A percentile compares a stretch with the other conserved stretches of the same genome.
Evolutionary conservation across 37 sponge, comb jelly and placozoan species (phyloP).

Genomic region (Aplysina aerophoba): DNA sequence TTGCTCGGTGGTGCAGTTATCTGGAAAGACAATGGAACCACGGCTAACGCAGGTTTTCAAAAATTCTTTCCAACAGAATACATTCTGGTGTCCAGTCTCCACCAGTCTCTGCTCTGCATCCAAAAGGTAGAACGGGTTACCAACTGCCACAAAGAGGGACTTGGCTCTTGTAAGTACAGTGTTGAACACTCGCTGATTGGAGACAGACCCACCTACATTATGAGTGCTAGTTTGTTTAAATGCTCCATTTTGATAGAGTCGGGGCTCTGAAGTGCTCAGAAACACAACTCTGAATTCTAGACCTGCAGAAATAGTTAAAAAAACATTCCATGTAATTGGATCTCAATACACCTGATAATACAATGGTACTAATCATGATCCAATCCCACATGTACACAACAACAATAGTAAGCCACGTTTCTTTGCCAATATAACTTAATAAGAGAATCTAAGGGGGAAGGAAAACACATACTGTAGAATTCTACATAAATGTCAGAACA

Average conservation of each 20-base stretch:
- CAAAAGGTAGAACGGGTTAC: slow-evolving; percentile 66
- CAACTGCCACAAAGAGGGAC: slow-evolving; percentile 66
- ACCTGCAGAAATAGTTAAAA: slow-evolving; percentile 34
- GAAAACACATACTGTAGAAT: too few relatives aligned
- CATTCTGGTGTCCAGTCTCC: neutral
- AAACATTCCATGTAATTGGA: neutral
- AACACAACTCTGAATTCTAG: slow-evolving; percentile 62
- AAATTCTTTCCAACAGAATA: slow-evolving; percentile 71
- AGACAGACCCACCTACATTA: slow-evolving; percentile 49
- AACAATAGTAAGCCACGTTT: too few relatives aligned
- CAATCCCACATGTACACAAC: too few relatives aligned
- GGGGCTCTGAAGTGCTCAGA: slow-evolving; percentile 51
- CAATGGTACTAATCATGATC: too few relatives aligned
- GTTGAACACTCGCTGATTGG: slow-evolving; percentile 67
- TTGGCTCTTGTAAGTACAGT: slow-evolving; percentile 68
- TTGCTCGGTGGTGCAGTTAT: neutral
- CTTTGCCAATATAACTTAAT: too few relatives aligned
- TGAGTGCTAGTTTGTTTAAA: neutral
- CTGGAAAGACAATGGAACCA: slow-evolving; percentile 37
- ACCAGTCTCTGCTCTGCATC: slow-evolving; percentile 41
- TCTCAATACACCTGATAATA: too few relatives aligned
- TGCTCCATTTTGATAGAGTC: neutral
- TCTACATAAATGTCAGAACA: too few relatives aligned
- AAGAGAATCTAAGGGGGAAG: too few relatives aligned
- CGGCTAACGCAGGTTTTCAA: slow-evolving; percentile 58